These are phyloP conservation scores for Choristoneura rosaceana DNA, from an alignment of 2,888 invertebrate genomes.

Conservation along the genomic window DNA sequence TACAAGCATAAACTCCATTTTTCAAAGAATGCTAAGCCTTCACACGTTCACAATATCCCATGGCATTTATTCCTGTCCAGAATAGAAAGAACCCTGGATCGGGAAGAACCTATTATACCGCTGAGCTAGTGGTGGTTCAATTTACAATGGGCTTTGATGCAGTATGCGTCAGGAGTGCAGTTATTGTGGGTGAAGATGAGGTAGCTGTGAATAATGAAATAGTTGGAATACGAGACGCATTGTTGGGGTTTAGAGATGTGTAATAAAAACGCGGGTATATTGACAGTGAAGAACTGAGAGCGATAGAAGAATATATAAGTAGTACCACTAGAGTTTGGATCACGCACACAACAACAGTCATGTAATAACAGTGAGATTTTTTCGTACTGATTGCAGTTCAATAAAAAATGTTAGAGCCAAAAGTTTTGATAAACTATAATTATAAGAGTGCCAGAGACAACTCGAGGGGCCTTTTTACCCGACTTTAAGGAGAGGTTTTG, in stretches of 20 bases:
- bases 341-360: too few relatives aligned
- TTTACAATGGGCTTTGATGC: constrained; percentile 43
- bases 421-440: too few relatives aligned
- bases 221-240: constrained; percentile 13
- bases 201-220: constrained; percentile 9
- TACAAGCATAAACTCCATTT: background rate
- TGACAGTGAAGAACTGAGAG: too few relatives aligned
- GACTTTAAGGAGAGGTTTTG: too few relatives aligned
- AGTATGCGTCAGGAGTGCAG: background rate
- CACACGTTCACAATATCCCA: constrained; percentile 60
- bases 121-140: constrained; percentile 42
- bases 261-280: too few relatives aligned
- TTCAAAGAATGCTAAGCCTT: constrained; percentile 51
- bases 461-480: too few relatives aligned
- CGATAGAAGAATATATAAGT: too few relatives aligned
- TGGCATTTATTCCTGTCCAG: constrained; percentile 60
- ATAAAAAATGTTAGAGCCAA: too few relatives aligned
- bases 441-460: too few relatives aligned
- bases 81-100: constrained; percentile 34
- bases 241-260: background rate
- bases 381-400: too few relatives aligned
- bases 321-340: too few relatives aligned
- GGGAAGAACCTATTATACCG: constrained; percentile 44
- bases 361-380: too few relatives aligned
- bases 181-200: constrained; percentile 7